A percentile compares a stretch with the other conserved stretches of the same genome.
Evolutionary conservation across 2,797 vertebrate genomes (phyloP).

Genomic region (Nannoperca australis): DNA sequence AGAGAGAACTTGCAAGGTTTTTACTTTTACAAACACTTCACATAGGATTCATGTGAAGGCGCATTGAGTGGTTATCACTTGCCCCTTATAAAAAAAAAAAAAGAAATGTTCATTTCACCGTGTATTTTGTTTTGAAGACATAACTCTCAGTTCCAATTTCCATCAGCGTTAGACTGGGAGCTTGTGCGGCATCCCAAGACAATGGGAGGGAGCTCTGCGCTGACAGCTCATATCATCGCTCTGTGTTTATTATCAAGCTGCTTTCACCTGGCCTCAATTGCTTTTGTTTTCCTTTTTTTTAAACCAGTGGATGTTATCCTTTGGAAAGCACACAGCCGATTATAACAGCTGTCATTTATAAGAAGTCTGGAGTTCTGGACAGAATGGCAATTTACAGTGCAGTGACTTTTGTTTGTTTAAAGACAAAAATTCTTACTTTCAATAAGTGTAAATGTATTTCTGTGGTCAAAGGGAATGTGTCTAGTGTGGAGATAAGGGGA

Average conservation of each 20-base stretch:
- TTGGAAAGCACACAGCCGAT: constrained; percentile 67
- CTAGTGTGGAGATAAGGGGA: constrained; percentile 26
- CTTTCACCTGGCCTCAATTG: constrained; percentile 73
- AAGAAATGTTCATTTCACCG: constrained; percentile 57
- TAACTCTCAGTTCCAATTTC: constrained; percentile 78
- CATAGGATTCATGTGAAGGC: constrained; percentile 39
- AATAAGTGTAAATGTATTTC: constrained; percentile 25
- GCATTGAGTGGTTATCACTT: constrained; percentile 61
- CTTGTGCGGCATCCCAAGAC: constrained; percentile 63
- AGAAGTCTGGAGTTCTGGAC: constrained; percentile 43
- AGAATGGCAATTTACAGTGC: constrained; percentile 52
- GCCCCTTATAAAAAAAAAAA: constrained; percentile 41
- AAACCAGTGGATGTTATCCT: constrained; percentile 60
- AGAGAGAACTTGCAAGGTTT: constrained; percentile 24
- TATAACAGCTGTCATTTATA: constrained; percentile 70
- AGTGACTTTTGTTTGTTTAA: not conserved
- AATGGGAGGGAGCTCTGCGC: constrained; percentile 48
- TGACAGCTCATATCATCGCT: constrained; percentile 79
- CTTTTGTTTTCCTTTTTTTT: constrained; percentile 61
- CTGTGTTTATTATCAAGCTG: constrained; percentile 73
- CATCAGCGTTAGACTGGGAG: constrained; percentile 70
- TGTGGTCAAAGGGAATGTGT: constrained; percentile 12
- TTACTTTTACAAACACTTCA: constrained; percentile 61
- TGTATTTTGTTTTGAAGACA: constrained; percentile 72
- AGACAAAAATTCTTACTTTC: constrained; percentile 23